Conservation (phyloP, 2,797 vertebrate genomes). For the Lacerta bilineata region DNA sequence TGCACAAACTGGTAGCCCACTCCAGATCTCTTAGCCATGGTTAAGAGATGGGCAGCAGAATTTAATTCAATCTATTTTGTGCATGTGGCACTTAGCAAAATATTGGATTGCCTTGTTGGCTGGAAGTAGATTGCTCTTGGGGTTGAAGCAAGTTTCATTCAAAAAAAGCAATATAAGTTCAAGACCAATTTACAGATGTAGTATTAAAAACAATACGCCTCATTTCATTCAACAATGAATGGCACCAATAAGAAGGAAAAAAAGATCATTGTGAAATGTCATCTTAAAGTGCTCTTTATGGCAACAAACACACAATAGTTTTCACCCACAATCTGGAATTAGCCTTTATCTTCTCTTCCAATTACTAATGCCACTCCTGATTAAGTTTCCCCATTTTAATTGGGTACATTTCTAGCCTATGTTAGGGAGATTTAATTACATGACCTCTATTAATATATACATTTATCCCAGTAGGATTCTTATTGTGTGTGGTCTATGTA, state of each 20-base stretch:
- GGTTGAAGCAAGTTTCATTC: background rate
- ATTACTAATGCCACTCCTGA: conserved; percentile 37
- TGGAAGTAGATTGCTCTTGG: conserved; percentile 10
- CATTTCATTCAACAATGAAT: conserved; percentile 12
- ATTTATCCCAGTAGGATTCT: conserved; percentile 38
- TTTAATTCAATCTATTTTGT: background rate
- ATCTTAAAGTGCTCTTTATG: conserved; percentile 22
- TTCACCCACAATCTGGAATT: conserved; percentile 13
- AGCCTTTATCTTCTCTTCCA: conserved; percentile 19
- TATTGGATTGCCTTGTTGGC: background rate
- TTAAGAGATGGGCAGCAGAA: background rate
- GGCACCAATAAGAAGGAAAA: background rate
- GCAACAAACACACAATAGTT: conserved; percentile 8
- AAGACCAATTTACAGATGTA: conserved; percentile 21
- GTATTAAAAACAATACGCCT: conserved; percentile 3
- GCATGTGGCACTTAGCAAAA: background rate
- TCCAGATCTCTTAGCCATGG: background rate
- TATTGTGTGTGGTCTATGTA: conserved; percentile 36
- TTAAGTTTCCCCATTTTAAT: conserved; percentile 44
- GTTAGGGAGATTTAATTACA: conserved; percentile 40
- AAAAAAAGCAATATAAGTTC: background rate
- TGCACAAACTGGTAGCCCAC: background rate
- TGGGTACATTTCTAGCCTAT: conserved; percentile 27
- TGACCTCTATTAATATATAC: conserved; percentile 46
- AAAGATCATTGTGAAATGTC: background rate